A percentile compares a stretch with the other conserved stretches of the same genome.
Evolutionary conservation across 2,113 vertebrate species (phyloP).

Genomic region (Pachyramphus minor): DNA sequence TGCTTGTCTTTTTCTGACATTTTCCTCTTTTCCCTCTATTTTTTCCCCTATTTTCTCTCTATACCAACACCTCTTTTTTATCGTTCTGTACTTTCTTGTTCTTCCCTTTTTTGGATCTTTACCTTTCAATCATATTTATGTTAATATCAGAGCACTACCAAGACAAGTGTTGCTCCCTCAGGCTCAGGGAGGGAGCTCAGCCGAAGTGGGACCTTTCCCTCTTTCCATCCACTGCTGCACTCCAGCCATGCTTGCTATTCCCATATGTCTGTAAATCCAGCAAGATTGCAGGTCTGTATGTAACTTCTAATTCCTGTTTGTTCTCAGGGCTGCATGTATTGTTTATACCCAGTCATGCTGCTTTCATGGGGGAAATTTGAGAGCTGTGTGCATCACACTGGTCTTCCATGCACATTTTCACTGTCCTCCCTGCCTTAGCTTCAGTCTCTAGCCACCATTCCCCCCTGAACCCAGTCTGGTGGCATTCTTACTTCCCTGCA

Average conservation of each 20-base stretch:
- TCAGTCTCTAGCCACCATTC: not conserved
- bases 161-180: not conserved
- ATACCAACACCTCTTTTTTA: not conserved
- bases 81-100: not conserved
- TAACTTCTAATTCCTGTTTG: not conserved
- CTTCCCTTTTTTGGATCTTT: not conserved
- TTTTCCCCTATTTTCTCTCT: not conserved
- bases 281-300: not conserved
- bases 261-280: fast-evolving
- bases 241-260: not conserved
- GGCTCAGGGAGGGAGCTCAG: too few species aligned
- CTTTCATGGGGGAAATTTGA: not conserved
- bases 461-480: not conserved
- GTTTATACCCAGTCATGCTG: fast-evolving
- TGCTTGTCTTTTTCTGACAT: not conserved
- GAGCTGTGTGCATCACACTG: not conserved
- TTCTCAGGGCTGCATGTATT: not conserved
- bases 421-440: not conserved
- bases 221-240: not conserved
- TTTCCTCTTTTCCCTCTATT: not conserved
- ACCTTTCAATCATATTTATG: not conserved
- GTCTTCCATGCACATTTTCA: not conserved
- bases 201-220: not conserved
- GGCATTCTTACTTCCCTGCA: not conserved
- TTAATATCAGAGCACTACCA: not conserved